Conservation (phyloP, 1,140 invertebrate species). For the Marisa cornuarietis region DNA sequence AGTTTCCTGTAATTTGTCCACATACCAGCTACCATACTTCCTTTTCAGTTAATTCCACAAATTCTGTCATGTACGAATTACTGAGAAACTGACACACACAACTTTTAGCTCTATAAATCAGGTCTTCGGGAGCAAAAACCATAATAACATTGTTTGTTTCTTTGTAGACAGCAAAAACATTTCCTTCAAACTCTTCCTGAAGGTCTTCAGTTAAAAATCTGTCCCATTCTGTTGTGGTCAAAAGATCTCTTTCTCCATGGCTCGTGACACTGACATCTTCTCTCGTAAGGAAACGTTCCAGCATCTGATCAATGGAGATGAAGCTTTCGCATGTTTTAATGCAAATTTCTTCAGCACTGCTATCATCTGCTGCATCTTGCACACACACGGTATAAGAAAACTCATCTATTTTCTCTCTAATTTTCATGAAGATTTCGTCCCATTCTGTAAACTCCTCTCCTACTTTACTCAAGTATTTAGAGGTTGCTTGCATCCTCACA, state of each 20-base stretch:
- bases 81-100: not conserved
- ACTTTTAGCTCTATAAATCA: not conserved
- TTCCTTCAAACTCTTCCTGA: not conserved
- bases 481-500: not conserved
- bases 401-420: not conserved
- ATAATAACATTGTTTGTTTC: not conserved
- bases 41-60: not conserved
- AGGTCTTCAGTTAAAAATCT: not conserved
- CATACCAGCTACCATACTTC: no score
- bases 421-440: not conserved
- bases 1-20: no score
- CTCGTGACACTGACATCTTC: not conserved
- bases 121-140: not conserved
- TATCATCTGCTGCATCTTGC: not conserved
- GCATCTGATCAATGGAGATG: slow-evolving; percentile 10
- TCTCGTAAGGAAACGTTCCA: not conserved
- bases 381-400: not conserved
- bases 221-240: slow-evolving; percentile 1
- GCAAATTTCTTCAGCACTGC: slow-evolving; percentile 1
- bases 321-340: not conserved
- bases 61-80: not conserved
- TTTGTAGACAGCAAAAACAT: not conserved
- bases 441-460: slow-evolving; percentile 3
- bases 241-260: not conserved
- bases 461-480: not conserved